Conservation (phyloP, 2,797 vertebrate species). For the Gephyroberyx darwinii region DNA sequence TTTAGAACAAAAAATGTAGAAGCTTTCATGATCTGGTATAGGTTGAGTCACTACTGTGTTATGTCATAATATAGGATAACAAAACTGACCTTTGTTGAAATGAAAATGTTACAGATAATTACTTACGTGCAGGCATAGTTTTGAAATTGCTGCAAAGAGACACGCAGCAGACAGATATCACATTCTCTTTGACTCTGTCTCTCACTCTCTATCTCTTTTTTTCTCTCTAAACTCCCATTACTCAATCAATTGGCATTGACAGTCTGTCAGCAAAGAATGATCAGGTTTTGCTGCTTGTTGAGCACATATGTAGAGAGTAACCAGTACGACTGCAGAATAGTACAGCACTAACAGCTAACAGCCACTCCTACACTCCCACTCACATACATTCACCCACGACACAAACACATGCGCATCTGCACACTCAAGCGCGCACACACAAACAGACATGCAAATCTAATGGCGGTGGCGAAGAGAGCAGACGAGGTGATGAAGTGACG, state of each 20-base stretch:
- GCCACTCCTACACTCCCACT: not conserved
- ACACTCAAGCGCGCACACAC: not conserved
- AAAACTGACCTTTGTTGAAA: too few species aligned
- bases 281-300: constrained; percentile 14
- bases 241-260: constrained; percentile 18
- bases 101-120: too few species aligned
- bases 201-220: too few species aligned
- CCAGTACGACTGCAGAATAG: not conserved
- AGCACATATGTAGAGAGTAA: constrained; percentile 4
- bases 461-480: not conserved
- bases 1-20: too few species aligned
- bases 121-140: too few species aligned
- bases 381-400: not conserved
- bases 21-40: too few species aligned
- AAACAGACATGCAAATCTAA: not conserved
- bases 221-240: constrained; percentile 17
- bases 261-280: not conserved
- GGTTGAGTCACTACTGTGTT: too few species aligned
- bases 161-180: too few species aligned
- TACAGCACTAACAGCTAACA: not conserved
- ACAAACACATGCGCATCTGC: not conserved
- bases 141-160: too few species aligned
- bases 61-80: too few species aligned
- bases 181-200: too few species aligned
- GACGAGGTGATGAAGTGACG: not conserved